Conservation (phyloP, 2,113 vertebrate species). For the Brachyhypopomus occidentalis region DNA sequence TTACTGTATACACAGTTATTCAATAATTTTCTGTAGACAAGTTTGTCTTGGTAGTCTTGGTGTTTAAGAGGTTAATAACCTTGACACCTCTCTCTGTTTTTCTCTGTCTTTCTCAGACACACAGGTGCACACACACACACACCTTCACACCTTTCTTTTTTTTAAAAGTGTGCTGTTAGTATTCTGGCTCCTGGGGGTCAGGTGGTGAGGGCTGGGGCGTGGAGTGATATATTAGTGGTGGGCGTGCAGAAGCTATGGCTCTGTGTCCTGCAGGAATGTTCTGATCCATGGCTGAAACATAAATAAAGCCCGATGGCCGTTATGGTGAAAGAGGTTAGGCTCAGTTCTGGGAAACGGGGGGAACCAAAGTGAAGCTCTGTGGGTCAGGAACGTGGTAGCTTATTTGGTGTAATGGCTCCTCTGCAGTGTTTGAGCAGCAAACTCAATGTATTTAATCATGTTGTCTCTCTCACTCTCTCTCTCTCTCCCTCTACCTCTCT, state of each 20-base stretch:
- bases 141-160: neutral
- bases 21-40: no score
- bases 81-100: no score
- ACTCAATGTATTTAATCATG: constrained; percentile 19
- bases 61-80: no score
- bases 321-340: constrained; percentile 43
- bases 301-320: constrained; percentile 53
- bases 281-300: constrained; percentile 51
- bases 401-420: constrained; percentile 12
- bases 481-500: neutral
- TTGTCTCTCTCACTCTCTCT: constrained; percentile 3
- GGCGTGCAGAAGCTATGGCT: constrained; percentile 21
- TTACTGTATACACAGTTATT: no score
- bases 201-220: neutral
- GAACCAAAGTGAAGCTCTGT: neutral
- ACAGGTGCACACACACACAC: neutral
- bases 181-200: constrained; percentile 23
- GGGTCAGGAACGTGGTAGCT: no score
- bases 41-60: no score
- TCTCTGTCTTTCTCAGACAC: neutral
- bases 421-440: constrained; percentile 27
- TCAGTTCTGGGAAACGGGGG: neutral
- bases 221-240: constrained; percentile 43
- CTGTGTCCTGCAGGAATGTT: constrained; percentile 23
- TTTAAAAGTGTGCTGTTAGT: constrained; percentile 19